phyloP scores from a whole-genome alignment of 1,140 invertebrate species.

The Zaprionus ghesquierei region DNA sequence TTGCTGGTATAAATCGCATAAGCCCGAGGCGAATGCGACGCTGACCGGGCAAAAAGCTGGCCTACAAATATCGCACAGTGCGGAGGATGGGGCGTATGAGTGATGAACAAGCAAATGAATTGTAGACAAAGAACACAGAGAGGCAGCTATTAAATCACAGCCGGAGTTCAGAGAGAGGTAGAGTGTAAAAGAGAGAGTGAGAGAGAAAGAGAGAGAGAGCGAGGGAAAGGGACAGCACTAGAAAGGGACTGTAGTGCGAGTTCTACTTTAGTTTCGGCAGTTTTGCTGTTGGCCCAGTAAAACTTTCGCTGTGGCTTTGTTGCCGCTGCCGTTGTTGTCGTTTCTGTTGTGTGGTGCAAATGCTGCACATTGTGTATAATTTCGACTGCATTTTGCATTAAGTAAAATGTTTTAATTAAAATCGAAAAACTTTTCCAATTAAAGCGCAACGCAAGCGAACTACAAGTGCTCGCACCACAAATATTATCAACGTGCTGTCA shows the following conservation, averaged over 20 bases:
- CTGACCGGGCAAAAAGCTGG: slow-evolving; percentile 1
- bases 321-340: slow-evolving; percentile 2
- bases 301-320: slow-evolving; percentile 64
- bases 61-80: slow-evolving; percentile 7
- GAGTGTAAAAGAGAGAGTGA: background rate
- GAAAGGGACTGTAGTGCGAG: slow-evolving; percentile 2
- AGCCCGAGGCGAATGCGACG: slow-evolving; percentile 35
- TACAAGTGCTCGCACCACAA: slow-evolving; percentile 30
- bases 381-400: slow-evolving; percentile 75
- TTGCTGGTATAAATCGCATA: slow-evolving; percentile 66
- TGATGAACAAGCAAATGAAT: slow-evolving; percentile 43
- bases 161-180: background rate
- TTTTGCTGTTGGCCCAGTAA: slow-evolving; percentile 40
- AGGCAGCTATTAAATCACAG: slow-evolving; percentile 23
- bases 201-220: background rate
- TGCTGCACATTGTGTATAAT: slow-evolving; percentile 44
- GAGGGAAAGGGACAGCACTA: background rate
- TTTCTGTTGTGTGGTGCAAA: slow-evolving; percentile 26
- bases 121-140: slow-evolving; percentile 16
- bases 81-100: slow-evolving; percentile 41
- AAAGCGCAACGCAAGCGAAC: slow-evolving; percentile 42
- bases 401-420: slow-evolving; percentile 80
- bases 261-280: slow-evolving; percentile 37
- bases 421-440: slow-evolving; percentile 80
- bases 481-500: slow-evolving; percentile 66